phyloP scores from a whole-genome alignment of 2,113 vertebrate genomes.

The Rutilus rutilus region DNA sequence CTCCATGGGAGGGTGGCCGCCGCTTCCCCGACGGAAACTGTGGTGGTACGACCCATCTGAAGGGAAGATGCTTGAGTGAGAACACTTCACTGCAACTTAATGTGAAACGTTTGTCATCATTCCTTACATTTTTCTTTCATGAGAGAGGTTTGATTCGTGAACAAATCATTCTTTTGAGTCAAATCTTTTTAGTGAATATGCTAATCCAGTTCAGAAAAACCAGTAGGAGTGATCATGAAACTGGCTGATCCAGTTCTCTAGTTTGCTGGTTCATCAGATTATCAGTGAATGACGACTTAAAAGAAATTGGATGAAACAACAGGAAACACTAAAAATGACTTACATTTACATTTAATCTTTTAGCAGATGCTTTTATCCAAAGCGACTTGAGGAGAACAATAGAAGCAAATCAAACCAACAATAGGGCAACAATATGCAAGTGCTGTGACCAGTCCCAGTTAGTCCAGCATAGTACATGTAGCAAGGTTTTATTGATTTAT shows the following conservation, averaged over 20 bases:
- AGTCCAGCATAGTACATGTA: no score
- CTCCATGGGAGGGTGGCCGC: constrained; percentile 62
- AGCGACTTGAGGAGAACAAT: no score
- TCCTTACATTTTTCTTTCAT: neutral
- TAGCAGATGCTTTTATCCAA: no score
- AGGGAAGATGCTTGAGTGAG: neutral
- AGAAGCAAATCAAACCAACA: no score
- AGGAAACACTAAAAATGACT: neutral
- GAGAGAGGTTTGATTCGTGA: neutral
- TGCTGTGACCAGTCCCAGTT: no score
- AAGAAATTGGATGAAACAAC: neutral
- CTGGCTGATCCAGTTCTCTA: neutral
- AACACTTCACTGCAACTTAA: neutral
- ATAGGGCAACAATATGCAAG: no score
- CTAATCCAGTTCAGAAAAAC: neutral
- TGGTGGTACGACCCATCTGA: constrained; percentile 74
- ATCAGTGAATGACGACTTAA: neutral
- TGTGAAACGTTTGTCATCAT: neutral
- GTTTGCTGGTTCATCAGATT: neutral
- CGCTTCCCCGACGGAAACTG: constrained; percentile 64
- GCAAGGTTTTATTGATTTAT: no score
- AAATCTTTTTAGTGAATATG: neutral
- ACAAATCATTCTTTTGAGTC: neutral
- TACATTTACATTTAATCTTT: no score
- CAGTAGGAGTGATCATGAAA: neutral